phyloP scores from a whole-genome alignment of 2,888 invertebrate species.

The Eilema sororculum region DNA sequence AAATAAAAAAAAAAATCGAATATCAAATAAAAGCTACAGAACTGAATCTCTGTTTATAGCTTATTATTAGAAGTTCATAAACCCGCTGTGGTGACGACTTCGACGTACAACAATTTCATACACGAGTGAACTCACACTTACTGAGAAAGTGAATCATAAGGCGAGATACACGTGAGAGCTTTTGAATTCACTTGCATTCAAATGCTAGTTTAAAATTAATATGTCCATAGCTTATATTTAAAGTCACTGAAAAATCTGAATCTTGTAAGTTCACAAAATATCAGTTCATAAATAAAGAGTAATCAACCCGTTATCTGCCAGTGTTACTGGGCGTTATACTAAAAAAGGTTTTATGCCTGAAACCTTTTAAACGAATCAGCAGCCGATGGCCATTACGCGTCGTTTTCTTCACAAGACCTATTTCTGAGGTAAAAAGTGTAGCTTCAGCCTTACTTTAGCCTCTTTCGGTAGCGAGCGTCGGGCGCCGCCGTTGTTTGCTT shows the following conservation, averaged over 20 bases:
- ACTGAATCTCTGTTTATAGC: neutral
- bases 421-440: slow-evolving; percentile 54
- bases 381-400: slow-evolving; percentile 56
- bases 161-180: neutral
- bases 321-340: slow-evolving; percentile 37
- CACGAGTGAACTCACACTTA: neutral
- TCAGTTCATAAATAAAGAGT: slow-evolving; percentile 15
- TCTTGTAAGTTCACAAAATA: neutral
- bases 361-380: slow-evolving; percentile 63
- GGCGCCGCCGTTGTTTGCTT: slow-evolving; percentile 59
- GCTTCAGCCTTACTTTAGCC: slow-evolving; percentile 39
- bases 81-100: neutral
- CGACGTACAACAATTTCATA: neutral
- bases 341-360: slow-evolving; percentile 51
- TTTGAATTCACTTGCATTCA: neutral
- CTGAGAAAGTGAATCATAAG: neutral
- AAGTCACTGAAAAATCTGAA: neutral
- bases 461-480: slow-evolving; percentile 43
- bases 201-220: neutral
- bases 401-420: slow-evolving; percentile 51
- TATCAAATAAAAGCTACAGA: neutral
- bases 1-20: too few relatives aligned
- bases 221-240: neutral
- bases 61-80: neutral
- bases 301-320: slow-evolving; percentile 19